Percentiles rank a stretch among this genome's conserved stretches.
Conservation (phyloP, 1,140 invertebrate species). For the Megalopta genalis region DNA sequence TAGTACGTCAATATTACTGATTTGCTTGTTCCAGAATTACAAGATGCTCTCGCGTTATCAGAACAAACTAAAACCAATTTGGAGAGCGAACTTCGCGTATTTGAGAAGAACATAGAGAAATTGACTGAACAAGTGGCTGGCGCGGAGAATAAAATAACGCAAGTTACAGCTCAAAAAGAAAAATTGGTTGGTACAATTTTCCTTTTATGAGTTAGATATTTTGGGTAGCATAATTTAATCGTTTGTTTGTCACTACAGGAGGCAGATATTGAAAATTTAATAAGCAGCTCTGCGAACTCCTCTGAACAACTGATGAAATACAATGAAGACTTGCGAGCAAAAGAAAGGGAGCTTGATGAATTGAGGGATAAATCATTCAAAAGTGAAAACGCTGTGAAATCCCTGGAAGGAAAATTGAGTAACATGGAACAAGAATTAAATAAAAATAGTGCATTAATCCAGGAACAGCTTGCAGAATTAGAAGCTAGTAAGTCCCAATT, state of each 20-base stretch:
- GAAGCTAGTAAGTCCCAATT: slow-evolving; percentile 61
- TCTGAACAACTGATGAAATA: slow-evolving; percentile 79
- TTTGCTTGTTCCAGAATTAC: slow-evolving; percentile 67
- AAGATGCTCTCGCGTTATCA: slow-evolving; percentile 71
- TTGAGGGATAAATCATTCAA: slow-evolving; percentile 79
- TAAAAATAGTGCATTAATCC: slow-evolving; percentile 52
- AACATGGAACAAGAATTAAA: slow-evolving; percentile 54
- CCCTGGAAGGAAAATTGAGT: slow-evolving; percentile 65
- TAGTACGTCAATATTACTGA: slow-evolving; percentile 4
- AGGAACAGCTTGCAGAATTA: slow-evolving; percentile 56
- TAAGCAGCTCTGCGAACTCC: slow-evolving; percentile 76
- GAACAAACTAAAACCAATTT: slow-evolving; percentile 76
- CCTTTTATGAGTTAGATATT: background rate
- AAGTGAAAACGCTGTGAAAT: slow-evolving; percentile 75
- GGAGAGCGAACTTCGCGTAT: slow-evolving; percentile 69
- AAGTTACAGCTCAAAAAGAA: slow-evolving; percentile 74
- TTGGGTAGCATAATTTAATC: background rate
- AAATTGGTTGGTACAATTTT: slow-evolving; percentile 72
- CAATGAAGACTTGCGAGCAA: slow-evolving; percentile 78
- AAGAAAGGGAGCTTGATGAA: slow-evolving; percentile 79
- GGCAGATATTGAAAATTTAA: slow-evolving; percentile 72
- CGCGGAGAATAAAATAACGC: slow-evolving; percentile 74
- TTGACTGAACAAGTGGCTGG: slow-evolving; percentile 72
- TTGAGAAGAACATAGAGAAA: slow-evolving; percentile 71
- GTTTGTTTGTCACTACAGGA: slow-evolving; percentile 68